phyloP scores from a whole-genome alignment of 35 echinoderm and acorn worm species.

The Lytechinus variegatus region DNA sequence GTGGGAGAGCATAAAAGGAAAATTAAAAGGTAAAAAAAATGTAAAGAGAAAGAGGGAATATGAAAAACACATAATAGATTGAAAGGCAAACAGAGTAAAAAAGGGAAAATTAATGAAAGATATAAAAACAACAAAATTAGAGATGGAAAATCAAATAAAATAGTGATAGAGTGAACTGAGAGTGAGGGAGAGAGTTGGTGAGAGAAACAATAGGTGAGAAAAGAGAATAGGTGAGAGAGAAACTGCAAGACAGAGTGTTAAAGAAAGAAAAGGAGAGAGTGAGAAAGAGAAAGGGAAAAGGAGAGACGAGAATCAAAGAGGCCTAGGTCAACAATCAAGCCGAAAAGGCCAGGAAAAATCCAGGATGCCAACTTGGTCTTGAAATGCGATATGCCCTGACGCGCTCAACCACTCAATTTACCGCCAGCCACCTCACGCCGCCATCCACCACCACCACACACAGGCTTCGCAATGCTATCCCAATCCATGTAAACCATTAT shows the following conservation, averaged over 20 bases:
- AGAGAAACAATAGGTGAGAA: background rate
- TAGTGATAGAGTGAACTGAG: background rate
- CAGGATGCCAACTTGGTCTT: slow-evolving; percentile 21
- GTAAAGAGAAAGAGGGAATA: background rate
- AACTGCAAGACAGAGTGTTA: background rate
- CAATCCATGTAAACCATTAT: background rate
- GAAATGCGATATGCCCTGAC: slow-evolving; percentile 36
- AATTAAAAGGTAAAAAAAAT: background rate
- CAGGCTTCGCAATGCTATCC: background rate
- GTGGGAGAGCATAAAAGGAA: background rate
- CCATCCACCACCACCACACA: background rate
- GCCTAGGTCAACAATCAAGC: slow-evolving; percentile 14
- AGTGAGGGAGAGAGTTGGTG: background rate
- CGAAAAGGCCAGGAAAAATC: slow-evolving; percentile 22
- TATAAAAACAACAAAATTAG: background rate
- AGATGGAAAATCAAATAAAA: background rate
- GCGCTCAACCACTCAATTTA: slow-evolving; percentile 34
- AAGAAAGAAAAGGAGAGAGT: too few relatives aligned
- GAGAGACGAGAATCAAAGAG: background rate
- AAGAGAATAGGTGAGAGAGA: background rate
- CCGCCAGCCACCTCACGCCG: background rate
- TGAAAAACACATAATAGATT: too few relatives aligned
- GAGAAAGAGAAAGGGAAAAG: too few relatives aligned
- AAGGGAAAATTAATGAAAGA: too few relatives aligned
- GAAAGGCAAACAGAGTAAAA: background rate